Base-by-base conservation (phyloP, 2,797 vertebrate genomes). In the Pogonophryne albipinna region DNA sequence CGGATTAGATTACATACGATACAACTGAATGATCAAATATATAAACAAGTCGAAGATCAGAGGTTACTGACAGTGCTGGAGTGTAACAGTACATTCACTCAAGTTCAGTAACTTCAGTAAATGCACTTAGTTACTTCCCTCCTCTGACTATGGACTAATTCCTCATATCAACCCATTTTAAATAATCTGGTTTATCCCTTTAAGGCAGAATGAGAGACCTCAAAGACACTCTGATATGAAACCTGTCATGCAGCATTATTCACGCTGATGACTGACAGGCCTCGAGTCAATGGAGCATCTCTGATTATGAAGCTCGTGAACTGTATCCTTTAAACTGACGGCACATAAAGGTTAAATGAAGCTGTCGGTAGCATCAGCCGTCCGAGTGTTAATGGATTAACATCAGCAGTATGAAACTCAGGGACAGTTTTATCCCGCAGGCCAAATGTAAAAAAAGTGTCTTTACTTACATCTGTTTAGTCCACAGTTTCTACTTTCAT, bases 311-410 rank as follows among this genome's bases (percentile, higher is more conserved):
- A 50, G 31, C 9, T 66, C 42, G 16, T 64, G 69, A 78, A 65
- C 77, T 79, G 42, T 49, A 46, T 6, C 68, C 62, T 81, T 86
- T 15, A 60, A 34, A 80, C 64, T 17, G 53, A 14, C 10, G 23
- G 49, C 69, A 58, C 55, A 8, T 34, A 15, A 66, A 73, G 63
- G 55, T 31, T 23, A 49, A 71, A 42, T 1, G 13, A 42, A 14
- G 13, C 20, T 10, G 70, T 62, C 60, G 44, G 60, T 38, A 51
- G 47, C 41, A 59, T 64, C 71, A 50, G 61, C 59, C 55, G 55
- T 15, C 42, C 1, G 17, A 44, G 51, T 45, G 66, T 65, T 53
- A 66, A 80, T 41, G 68, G 61, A 68, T 88, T 75, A 74, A 66
- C 68, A 64, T 45, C 3, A 41, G 53, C 55, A 3, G 8, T 76